Evolutionary conservation across 2,113 vertebrate genomes (phyloP), one percentile per base, ranked within the genome.

Genomic region (Aspiorhynchus laticeps): DNA sequence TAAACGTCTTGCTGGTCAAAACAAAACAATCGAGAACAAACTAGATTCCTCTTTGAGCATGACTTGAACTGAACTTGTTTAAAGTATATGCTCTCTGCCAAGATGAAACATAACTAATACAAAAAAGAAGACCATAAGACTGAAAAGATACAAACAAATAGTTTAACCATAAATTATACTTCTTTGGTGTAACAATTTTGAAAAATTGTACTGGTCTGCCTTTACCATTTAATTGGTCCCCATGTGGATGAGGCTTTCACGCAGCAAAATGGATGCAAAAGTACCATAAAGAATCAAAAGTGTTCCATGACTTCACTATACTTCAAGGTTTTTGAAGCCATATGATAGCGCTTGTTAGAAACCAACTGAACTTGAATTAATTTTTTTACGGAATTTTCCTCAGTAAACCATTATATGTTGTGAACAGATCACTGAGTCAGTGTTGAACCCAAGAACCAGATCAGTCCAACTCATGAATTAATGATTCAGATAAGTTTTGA

Each of bases 1-100:
- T 83, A 83, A 83, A 83, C 48, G 9, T 84, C 48, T 74, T 74
- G 67, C 69, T 38, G 82, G 82, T 84, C 82, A 74, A 41, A 84
- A 82, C n/a, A 65, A 69, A 83, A 83, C 80, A 51, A 28, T 65
- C 59, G 1, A 26, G 14, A 24, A 11, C n/a, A 7, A 51, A 51
- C 46, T 46, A 56, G 26, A 78, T 53, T 78, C 26, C 76, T 78
- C 28, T 78, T 53, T 53, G 17, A 78, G 76, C 28, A 11, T 33
- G 76, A 78, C 14, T 33, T 26, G 28, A 53, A 31, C 75, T 77
- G 10, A 43, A 26, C 41, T 75, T 75, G 73, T 43, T n/a, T 43
- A 5, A 74, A 74, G 71, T 41, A 43, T 14, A 74, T 7, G 41
- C n/a, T 46, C 41, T 46, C 24, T 28, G 41, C n/a, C 12, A 46